Evolutionary conservation across 2,797 vertebrate genomes (phyloP).

Genomic region (Notoglanidium macrostoma): DNA sequence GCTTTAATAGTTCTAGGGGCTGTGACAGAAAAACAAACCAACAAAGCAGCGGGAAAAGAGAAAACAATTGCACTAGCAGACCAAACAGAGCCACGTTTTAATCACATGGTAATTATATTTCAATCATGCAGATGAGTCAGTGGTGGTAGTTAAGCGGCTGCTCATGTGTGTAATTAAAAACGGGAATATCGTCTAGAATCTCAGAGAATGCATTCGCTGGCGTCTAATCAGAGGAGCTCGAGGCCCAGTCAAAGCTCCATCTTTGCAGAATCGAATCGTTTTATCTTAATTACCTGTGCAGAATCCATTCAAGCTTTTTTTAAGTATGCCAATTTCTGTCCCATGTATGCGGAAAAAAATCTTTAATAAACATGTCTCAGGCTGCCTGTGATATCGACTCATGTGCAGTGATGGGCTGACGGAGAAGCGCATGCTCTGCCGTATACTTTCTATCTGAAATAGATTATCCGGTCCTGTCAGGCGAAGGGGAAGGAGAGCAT

Average conservation of each 20-base stretch:
- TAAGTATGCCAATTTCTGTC: conserved; percentile 55
- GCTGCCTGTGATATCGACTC: conserved; percentile 60
- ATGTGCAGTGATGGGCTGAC: conserved; percentile 64
- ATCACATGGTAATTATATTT: conserved; percentile 78
- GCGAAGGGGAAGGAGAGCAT: conserved; percentile 36
- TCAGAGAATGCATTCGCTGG: conserved; percentile 70
- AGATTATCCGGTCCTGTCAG: conserved; percentile 57
- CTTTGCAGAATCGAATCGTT: conserved; percentile 76
- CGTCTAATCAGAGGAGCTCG: conserved; percentile 74
- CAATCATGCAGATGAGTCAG: conserved; percentile 81
- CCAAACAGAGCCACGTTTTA: conserved; percentile 72
- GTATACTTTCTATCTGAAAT: conserved; percentile 57
- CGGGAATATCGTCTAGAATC: conserved; percentile 78
- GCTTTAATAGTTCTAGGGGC: conserved; percentile 42
- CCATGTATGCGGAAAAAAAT: conserved; percentile 37
- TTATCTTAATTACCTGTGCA: conserved; percentile 81
- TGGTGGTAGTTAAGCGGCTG: conserved; percentile 79
- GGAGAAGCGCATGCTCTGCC: conserved; percentile 57
- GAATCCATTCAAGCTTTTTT: conserved; percentile 71
- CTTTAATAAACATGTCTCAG: conserved; percentile 68
- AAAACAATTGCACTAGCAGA: conserved; percentile 68
- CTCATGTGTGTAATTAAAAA: conserved; percentile 86
- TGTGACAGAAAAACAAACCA: conserved; percentile 39
- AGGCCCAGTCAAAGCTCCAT: conserved; percentile 70
- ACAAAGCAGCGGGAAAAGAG: conserved; percentile 54